A percentile compares a stretch with the other conserved stretches of the same genome.
Evolutionary conservation across 2,113 vertebrate species (phyloP).

Genomic region (Strix aluco): DNA sequence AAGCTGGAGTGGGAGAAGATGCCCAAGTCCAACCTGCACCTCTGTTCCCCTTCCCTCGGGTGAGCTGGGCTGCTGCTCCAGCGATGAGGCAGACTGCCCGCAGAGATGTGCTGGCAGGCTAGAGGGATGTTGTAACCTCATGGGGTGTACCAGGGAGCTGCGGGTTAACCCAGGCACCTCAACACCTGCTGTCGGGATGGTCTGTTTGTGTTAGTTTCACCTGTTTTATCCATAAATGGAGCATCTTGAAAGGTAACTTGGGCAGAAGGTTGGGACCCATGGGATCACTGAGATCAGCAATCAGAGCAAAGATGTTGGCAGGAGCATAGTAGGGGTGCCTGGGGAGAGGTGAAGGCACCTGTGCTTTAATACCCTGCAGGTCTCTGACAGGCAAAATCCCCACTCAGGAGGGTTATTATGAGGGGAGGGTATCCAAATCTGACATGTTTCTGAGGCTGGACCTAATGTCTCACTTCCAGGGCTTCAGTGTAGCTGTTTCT

Average conservation of each 20-base stretch:
- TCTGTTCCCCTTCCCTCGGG: not conserved
- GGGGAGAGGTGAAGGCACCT: fast-evolving
- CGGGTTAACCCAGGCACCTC: not conserved
- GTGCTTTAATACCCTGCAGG: not conserved
- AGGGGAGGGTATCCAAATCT: not conserved
- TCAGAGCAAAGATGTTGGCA: not conserved
- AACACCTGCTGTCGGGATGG: not conserved
- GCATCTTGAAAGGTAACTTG: not conserved
- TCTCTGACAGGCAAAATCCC: not conserved
- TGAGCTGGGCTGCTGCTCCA: not conserved
- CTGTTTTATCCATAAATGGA: not conserved
- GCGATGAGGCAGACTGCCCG: fast-evolving
- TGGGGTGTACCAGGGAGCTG: not conserved
- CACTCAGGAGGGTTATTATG: not conserved
- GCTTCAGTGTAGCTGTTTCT: not conserved
- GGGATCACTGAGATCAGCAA: not conserved
- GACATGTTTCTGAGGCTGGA: not conserved
- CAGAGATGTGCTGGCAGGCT: not conserved
- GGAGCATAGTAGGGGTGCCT: not conserved
- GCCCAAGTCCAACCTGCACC: not conserved
- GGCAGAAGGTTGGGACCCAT: not conserved
- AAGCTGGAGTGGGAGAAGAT: not conserved
- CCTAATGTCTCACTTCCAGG: not conserved
- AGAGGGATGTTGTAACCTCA: not conserved
- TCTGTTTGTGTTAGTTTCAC: not conserved